Base-by-base conservation (phyloP, 2,797 vertebrate species). In the Sylvilagus floridanus region DNA sequence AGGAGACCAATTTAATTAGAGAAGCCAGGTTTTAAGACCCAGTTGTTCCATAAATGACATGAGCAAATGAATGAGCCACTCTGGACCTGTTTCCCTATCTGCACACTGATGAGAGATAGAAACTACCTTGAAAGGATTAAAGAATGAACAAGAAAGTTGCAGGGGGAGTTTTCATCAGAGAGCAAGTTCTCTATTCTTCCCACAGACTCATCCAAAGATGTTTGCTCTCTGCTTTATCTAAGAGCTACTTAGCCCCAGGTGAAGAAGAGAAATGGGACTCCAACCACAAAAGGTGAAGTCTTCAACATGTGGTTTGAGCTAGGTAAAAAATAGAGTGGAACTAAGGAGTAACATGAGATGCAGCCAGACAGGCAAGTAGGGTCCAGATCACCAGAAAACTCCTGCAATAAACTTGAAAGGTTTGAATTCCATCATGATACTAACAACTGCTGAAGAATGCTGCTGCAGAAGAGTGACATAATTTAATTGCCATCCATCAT, bases 1-100 rank as follows among this genome's bases (percentile, higher is more conserved):
- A 92, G 84, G 63, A 95, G 17, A 76, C 35, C 47, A 2, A 82
- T 68, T 85, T 90, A 24, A 82, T 28, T 37, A 90, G 65, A 10
- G n/a, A 57, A 42, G 32, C 28, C 69, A 68, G 35, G 26, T 93
- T 81, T 77, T 84, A 68, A 76, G n/a, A 54, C 7, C 14, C 30
- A 79, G 22, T 73, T 77, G 72, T 82, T 28, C 37, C 62, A 79
- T 22, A 50, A 12, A 2, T 75, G 76, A 91, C 54, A 66, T 73
- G 35, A 78, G 32, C 35, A 78, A 94, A 66, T 57, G 54, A 82
- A 21, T 47, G 76, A 90, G 42, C 42, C 60, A 63, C 12, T 24
- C 37, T 32, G 16, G 30, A 32, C 14, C 37, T 90, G 4, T 78
- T 93, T 90, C 35, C 60, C 42, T 50, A n/a, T 82, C 54, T 42